These are phyloP conservation scores for Urosaurus nigricauda DNA, from an alignment of 2,797 vertebrate species.

Conservation along the genomic window DNA sequence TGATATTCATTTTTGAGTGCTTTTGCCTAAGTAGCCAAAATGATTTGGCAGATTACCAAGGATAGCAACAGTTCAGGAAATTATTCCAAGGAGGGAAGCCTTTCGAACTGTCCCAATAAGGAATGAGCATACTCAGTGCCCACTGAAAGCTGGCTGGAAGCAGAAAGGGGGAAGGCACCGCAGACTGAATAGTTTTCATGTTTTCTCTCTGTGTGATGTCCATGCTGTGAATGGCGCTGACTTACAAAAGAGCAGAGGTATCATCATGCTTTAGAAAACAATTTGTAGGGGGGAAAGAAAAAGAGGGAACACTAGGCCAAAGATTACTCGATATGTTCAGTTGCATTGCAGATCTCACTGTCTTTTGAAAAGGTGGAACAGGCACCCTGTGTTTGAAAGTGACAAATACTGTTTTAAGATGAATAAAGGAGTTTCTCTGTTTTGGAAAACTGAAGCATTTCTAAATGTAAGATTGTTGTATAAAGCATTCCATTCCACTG, in stretches of 20 bases:
- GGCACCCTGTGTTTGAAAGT: background rate
- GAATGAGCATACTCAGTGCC: background rate
- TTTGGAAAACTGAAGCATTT: background rate
- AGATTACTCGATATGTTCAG: background rate
- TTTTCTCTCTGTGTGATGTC: background rate
- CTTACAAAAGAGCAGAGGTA: background rate
- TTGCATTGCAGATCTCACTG: background rate
- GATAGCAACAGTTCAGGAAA: background rate
- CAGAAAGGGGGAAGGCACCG: background rate
- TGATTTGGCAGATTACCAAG: background rate
- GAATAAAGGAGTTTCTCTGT: background rate
- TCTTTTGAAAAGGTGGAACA: background rate
- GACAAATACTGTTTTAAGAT: background rate
- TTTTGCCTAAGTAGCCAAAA: background rate
- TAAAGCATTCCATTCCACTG: background rate
- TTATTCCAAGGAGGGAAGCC: too few relatives aligned
- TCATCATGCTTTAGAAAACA: background rate
- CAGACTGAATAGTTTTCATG: background rate
- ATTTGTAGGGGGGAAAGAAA: background rate
- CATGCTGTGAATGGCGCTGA: background rate
- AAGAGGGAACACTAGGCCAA: background rate
- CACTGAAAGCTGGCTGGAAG: background rate
- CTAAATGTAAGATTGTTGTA: background rate
- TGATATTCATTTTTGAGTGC: background rate
- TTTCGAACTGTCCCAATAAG: background rate